phyloP scores from a whole-genome alignment of 2,888 invertebrate genomes.

The Philopedon plagiatum region DNA sequence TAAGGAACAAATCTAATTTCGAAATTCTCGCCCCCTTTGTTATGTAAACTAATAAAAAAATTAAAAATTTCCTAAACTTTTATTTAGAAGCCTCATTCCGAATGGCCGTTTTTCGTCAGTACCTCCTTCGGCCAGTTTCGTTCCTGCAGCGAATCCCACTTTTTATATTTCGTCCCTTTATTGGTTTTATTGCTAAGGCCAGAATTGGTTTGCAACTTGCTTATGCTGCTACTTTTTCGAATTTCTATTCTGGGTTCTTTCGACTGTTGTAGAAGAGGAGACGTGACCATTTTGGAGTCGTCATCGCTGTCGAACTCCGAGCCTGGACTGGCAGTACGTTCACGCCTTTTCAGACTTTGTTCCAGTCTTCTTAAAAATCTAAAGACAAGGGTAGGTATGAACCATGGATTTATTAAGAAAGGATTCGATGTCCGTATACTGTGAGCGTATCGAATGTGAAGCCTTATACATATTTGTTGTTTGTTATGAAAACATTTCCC shows the following conservation, averaged over 20 bases:
- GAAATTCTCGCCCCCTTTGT: too few relatives aligned
- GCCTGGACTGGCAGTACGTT: conserved; percentile 70
- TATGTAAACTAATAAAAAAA: too few relatives aligned
- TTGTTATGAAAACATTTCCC: too few relatives aligned
- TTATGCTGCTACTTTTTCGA: conserved; percentile 67
- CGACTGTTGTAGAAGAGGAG: conserved; percentile 61
- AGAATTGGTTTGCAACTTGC: conserved; percentile 61
- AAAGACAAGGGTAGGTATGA: too few relatives aligned
- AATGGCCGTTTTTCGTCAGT: conserved; percentile 64
- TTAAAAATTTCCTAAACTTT: background rate
- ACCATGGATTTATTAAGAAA: too few relatives aligned
- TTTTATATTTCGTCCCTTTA: conserved; percentile 61
- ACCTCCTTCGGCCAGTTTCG: conserved; percentile 62
- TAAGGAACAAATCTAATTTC: too few relatives aligned
- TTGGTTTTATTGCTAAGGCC: conserved; percentile 47
- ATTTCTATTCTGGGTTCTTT: conserved; percentile 61
- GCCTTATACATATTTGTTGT: too few relatives aligned
- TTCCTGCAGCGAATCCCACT: conserved; percentile 62
- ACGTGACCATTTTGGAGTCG: conserved; percentile 76
- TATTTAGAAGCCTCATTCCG: conserved; percentile 63
- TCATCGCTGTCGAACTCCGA: conserved; percentile 69
- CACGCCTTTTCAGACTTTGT: conserved; percentile 79
- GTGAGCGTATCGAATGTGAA: too few relatives aligned
- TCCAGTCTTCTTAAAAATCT: conserved; percentile 80
- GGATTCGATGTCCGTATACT: too few relatives aligned